phyloP scores from a whole-genome alignment of 1,140 invertebrate genomes.

The Drosophila quadrilineata region DNA sequence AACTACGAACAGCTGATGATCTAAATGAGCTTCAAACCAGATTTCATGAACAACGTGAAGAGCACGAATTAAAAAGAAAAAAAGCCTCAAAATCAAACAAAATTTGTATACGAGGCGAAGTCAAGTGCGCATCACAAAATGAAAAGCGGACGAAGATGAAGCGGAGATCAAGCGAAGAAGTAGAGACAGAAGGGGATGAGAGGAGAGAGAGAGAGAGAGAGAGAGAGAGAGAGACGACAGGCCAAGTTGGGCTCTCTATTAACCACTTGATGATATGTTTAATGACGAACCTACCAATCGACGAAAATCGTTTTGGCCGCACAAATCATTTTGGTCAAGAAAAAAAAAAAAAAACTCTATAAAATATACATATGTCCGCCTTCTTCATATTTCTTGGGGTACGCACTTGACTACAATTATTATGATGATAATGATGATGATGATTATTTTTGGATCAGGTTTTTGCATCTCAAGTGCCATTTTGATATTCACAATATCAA shows the following conservation, averaged over 20 bases:
- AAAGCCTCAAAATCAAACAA: constrained; percentile 29
- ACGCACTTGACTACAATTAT: constrained; percentile 48
- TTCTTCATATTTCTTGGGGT: constrained; percentile 26
- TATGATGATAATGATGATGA: not conserved
- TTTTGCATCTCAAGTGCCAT: constrained; percentile 51
- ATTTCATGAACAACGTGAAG: no score
- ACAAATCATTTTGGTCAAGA: constrained; percentile 3
- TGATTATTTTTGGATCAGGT: constrained; percentile 55
- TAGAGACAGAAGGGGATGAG: no score
- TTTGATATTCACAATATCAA: not conserved
- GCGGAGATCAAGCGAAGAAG: no score
- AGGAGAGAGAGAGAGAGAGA: no score
- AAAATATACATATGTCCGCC: no score
- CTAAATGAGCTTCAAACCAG: constrained; percentile 35
- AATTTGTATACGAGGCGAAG: constrained; percentile 14
- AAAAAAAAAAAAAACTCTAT: no score
- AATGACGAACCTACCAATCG: constrained; percentile 11
- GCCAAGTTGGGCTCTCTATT: constrained; percentile 46
- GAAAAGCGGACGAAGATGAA: no score
- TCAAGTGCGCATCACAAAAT: constrained; percentile 66
- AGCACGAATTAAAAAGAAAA: not conserved
- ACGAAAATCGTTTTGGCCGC: constrained; percentile 7
- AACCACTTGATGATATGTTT: constrained; percentile 55
- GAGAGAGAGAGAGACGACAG: no score
- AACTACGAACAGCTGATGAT: constrained; percentile 5